Base-by-base conservation (phyloP, 53 echinoderm and acorn worm species). In the Holothuria scabra region DNA sequence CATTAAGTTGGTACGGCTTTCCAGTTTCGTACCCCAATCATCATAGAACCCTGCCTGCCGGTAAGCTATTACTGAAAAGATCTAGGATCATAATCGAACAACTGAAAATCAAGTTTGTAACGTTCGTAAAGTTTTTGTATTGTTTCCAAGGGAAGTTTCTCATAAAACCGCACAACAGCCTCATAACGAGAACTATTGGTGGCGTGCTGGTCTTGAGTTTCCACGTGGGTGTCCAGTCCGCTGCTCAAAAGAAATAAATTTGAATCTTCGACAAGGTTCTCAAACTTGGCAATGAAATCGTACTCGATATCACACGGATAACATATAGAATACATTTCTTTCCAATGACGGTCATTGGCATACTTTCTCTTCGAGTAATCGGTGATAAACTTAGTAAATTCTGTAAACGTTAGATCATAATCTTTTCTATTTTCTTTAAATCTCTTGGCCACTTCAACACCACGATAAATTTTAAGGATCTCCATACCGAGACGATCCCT, bases 251-350 rank as follows among this genome's bases (percentile, higher is more conserved):
- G 78, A 31, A 78, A 78, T 14, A 28, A 58, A 12, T 29, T 56
- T 20, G 78, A 30, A 33, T 78, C 78, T 21, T 78, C 31, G 12
- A 21, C 23, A 20, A 78, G 78, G 52, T 58, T 78, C 52, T 78
- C 78, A 21, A 78, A 24, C 21, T 78, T 78, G 2, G 78, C 78
- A 18, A 78, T 28, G 20, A 30, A 78, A 32, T 78, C 78, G 30
- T 78, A 78, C 31, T 78, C 78, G 14, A 78, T 78, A 19, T 78
- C 78, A 30, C 78, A 78, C 12, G 78, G 78, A 16, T 26, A 78
- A 58, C 78, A 78, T 23, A 78, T 57, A 28, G 48, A 28, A 78
- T 18, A 29, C 56, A 78, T 29, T 29, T 57, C 57, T 12, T 57
- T 57, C 78, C 78, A 78, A 21, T 78, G 78, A 30, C 78, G 78